Evolutionary conservation across 2,888 invertebrate species (phyloP).

Genomic region (Thera obeliscata): DNA sequence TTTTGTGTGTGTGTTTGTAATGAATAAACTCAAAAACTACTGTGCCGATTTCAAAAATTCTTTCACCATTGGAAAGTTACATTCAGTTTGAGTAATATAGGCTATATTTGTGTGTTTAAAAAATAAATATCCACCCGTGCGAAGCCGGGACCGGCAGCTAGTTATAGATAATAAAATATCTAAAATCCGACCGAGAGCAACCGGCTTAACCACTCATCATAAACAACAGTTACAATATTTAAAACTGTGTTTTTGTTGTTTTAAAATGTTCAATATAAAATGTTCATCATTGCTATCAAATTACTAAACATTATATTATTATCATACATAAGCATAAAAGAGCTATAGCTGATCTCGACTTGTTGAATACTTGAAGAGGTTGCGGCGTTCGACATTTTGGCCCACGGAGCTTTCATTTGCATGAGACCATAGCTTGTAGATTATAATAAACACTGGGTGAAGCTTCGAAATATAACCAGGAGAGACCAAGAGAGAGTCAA

Average conservation of each 20-base stretch:
- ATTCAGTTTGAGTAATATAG: too few relatives aligned
- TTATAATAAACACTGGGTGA: slow-evolving; percentile 8
- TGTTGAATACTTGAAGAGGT: slow-evolving; percentile 16
- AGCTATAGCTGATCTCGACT: not conserved
- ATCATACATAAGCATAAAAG: not conserved
- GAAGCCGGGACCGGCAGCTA: too few relatives aligned
- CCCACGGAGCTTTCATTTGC: slow-evolving; percentile 20
- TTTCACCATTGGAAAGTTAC: too few relatives aligned
- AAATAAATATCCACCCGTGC: too few relatives aligned
- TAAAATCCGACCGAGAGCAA: not conserved
- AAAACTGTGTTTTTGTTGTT: not conserved
- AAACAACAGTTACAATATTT: not conserved
- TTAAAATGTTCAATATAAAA: not conserved
- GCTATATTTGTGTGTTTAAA: too few relatives aligned
- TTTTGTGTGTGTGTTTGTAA: too few relatives aligned
- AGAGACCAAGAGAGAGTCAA: slow-evolving; percentile 14
- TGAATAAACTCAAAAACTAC: too few relatives aligned
- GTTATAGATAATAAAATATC: not conserved
- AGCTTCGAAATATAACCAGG: slow-evolving; percentile 6
- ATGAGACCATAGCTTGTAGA: slow-evolving; percentile 14
- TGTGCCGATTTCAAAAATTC: too few relatives aligned
- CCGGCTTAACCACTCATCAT: not conserved
- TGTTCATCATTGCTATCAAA: not conserved
- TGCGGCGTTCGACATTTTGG: slow-evolving; percentile 19
- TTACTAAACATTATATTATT: too few relatives aligned